These are phyloP conservation scores for Oryzias javanicus DNA, from an alignment of 2,113 vertebrate genomes.

Conservation along the genomic window DNA sequence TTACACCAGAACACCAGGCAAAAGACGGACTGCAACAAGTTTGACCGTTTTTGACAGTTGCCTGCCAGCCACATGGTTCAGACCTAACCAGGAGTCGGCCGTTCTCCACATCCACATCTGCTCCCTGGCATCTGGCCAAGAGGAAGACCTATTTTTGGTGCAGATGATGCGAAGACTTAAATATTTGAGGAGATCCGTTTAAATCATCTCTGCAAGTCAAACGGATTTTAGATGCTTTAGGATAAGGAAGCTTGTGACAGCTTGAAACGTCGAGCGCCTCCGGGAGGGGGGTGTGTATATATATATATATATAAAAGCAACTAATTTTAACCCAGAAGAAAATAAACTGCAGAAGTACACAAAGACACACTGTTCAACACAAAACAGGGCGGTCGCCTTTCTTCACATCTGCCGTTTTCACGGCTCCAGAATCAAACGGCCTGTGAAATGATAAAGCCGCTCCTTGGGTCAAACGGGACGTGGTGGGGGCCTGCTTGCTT, in stretches of 20 bases:
- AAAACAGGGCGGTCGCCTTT: slow-evolving; percentile 3
- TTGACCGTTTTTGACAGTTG: slow-evolving; percentile 67
- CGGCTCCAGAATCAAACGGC: slow-evolving; percentile 1
- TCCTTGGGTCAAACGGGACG: slow-evolving; percentile 52
- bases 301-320: too few species aligned
- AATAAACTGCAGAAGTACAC: slow-evolving; percentile 45
- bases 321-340: slow-evolving; percentile 60
- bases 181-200: slow-evolving; percentile 32
- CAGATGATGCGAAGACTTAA: slow-evolving; percentile 15
- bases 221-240: too few species aligned
- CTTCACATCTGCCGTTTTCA: slow-evolving; percentile 13
- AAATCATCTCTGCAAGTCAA: too few species aligned
- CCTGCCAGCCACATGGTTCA: slow-evolving; percentile 50
- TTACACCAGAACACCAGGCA: not conserved
- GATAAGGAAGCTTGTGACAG: too few species aligned
- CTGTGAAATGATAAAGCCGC: slow-evolving; percentile 26
- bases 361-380: slow-evolving; percentile 33
- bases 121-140: slow-evolving; percentile 43
- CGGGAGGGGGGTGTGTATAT: too few species aligned
- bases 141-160: slow-evolving; percentile 54
- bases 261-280: too few species aligned
- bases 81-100: slow-evolving; percentile 29
- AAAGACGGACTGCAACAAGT: not conserved
- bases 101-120: slow-evolving; percentile 55
- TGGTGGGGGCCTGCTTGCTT: slow-evolving; percentile 48